A percentile compares a stretch with the other conserved stretches of the same genome.
Conservation (phyloP, 2,888 invertebrate species). For the Sturmia bella region DNA sequence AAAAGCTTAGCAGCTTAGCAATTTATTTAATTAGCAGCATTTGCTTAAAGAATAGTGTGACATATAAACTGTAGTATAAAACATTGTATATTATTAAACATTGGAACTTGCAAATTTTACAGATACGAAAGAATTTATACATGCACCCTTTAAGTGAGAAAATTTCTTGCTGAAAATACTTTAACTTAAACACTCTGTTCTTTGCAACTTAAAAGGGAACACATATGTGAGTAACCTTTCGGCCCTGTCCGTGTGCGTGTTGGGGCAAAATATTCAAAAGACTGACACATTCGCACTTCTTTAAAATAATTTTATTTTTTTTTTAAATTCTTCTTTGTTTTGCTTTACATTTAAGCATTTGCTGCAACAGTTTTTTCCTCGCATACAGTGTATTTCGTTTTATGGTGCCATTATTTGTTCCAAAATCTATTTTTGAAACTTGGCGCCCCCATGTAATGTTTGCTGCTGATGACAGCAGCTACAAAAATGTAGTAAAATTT, state of each 20-base stretch:
- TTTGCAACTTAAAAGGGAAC: neutral
- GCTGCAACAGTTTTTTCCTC: neutral
- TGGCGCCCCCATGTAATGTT: slow-evolving; percentile 48
- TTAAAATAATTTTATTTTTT: slow-evolving; percentile 5
- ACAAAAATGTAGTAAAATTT: slow-evolving; percentile 44
- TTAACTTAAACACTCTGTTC: neutral
- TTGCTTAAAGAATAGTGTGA: too few species aligned
- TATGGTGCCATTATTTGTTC: slow-evolving; percentile 36
- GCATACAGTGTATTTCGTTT: slow-evolving; percentile 1
- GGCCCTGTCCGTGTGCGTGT: slow-evolving; percentile 3
- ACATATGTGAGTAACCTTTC: slow-evolving; percentile 9
- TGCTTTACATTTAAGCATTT: slow-evolving; percentile 13
- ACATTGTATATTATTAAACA: too few species aligned
- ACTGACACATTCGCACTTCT: slow-evolving; percentile 20
- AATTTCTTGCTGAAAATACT: neutral
- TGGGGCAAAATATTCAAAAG: neutral
- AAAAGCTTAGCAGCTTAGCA: too few species aligned
- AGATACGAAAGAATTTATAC: too few species aligned
- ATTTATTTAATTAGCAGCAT: too few species aligned
- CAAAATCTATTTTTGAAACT: slow-evolving; percentile 56
- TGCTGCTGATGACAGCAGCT: slow-evolving; percentile 43
- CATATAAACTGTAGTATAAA: too few species aligned
- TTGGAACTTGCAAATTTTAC: too few species aligned
- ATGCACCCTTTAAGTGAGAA: too few species aligned
- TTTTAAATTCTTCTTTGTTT: slow-evolving; percentile 28